phyloP scores from a whole-genome alignment of 2,888 invertebrate species.

The Tetanocera ferruginea region DNA sequence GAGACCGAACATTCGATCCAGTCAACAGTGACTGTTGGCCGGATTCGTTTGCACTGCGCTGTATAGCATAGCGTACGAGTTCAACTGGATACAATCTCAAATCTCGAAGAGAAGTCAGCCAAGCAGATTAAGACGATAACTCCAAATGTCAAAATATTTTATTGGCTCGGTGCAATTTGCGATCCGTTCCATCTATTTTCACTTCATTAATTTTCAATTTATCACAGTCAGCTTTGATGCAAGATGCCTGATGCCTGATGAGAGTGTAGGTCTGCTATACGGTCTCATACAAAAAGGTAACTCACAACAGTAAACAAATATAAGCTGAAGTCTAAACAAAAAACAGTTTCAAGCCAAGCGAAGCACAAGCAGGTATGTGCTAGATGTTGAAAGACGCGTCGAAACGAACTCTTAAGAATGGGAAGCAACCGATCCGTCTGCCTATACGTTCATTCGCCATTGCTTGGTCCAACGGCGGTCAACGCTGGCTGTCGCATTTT shows the following conservation, averaged over 20 bases:
- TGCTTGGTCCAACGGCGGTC: slow-evolving; percentile 18
- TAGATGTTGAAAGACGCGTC: neutral
- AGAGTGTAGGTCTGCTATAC: neutral
- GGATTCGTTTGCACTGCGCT: slow-evolving; percentile 1
- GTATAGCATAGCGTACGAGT: slow-evolving; percentile 1
- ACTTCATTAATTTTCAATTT: slow-evolving; percentile 69
- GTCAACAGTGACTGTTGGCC: neutral
- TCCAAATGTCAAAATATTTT: slow-evolving; percentile 69
- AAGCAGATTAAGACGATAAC: slow-evolving; percentile 69
- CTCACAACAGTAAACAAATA: slow-evolving; percentile 24
- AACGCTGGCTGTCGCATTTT: slow-evolving; percentile 49
- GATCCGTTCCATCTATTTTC: slow-evolving; percentile 69
- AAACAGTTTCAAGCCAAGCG: neutral
- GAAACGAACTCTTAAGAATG: neutral
- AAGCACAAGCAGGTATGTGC: slow-evolving; percentile 16
- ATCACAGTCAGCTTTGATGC: slow-evolving; percentile 68
- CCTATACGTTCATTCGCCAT: neutral
- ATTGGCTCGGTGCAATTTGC: slow-evolving; percentile 69
- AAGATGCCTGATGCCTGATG: slow-evolving; percentile 18
- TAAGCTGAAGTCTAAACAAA: neutral
- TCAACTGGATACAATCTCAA: slow-evolving; percentile 23
- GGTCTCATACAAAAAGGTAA: neutral
- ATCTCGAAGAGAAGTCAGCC: slow-evolving; percentile 58
- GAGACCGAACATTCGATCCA: neutral
- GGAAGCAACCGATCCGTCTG: neutral